Evolutionary conservation across 2,888 invertebrate species (phyloP).

Genomic region (Cryptophagus acutangulus): DNA sequence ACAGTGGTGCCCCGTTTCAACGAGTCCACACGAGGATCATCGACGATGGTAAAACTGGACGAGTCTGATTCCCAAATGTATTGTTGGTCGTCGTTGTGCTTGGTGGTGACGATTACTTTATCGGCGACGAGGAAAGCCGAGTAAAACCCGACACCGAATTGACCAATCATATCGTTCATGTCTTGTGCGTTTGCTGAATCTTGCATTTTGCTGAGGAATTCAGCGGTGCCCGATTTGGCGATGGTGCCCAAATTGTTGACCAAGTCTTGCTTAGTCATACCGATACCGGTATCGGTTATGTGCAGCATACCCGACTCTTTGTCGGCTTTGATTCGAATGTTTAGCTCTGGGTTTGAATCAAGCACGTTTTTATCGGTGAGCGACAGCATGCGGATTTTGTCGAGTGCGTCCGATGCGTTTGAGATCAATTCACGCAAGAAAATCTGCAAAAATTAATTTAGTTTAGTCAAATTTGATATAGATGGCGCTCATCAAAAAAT

Average conservation of each 20-base stretch:
- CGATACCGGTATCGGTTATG: slow-evolving; percentile 94
- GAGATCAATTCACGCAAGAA: slow-evolving; percentile 97
- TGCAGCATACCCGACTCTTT: slow-evolving; percentile 87
- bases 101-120: slow-evolving; percentile 90
- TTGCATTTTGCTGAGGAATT: slow-evolving; percentile 89
- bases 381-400: slow-evolving; percentile 92
- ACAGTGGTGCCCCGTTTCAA: slow-evolving; percentile 67
- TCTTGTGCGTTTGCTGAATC: slow-evolving; percentile 63
- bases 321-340: slow-evolving; percentile 89
- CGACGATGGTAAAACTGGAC: slow-evolving; percentile 76
- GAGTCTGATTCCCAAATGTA: slow-evolving; percentile 99
- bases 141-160: slow-evolving; percentile 99
- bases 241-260: slow-evolving; percentile 82
- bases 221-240: slow-evolving; percentile 61
- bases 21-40: slow-evolving; percentile 92
- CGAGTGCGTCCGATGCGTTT: slow-evolving; percentile 97
- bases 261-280: slow-evolving; percentile 93
- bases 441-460: slow-evolving; percentile 56
- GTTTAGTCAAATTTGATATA: slow-evolving; percentile 5
- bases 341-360: slow-evolving; percentile 73
- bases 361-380: slow-evolving; percentile 81
- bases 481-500: slow-evolving; percentile 3
- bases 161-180: slow-evolving; percentile 96
- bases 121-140: slow-evolving; percentile 96
- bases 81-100: slow-evolving; percentile 89